Conservation (phyloP, 53 echinoderm and acorn worm species). For the Stichopus horrens region DNA sequence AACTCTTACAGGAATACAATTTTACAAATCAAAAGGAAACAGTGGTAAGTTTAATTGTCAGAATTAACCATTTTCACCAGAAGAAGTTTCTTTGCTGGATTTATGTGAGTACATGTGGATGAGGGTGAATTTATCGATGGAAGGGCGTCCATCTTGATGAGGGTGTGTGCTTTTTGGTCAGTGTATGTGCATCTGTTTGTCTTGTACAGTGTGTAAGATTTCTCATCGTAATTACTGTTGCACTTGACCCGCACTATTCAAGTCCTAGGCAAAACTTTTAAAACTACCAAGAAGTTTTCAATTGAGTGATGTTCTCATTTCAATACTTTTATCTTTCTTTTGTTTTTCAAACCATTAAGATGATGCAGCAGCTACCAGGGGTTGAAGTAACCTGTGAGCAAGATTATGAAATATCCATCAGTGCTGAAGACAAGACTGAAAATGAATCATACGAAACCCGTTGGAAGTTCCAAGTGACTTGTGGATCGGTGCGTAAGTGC, state of each 20-base stretch:
- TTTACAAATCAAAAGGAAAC: constrained; percentile 73
- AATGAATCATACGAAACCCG: neutral
- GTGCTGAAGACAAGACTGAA: neutral
- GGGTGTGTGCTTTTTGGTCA: too few relatives aligned
- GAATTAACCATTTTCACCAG: too few relatives aligned
- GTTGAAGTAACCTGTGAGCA: constrained; percentile 6
- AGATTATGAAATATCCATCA: constrained; percentile 3
- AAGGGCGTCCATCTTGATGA: neutral
- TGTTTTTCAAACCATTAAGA: neutral
- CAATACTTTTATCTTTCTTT: too few relatives aligned
- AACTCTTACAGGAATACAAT: constrained; percentile 80
- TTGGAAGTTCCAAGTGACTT: constrained; percentile 18
- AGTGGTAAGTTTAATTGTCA: constrained; percentile 63
- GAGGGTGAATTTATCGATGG: neutral
- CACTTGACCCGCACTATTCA: too few relatives aligned
- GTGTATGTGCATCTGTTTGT: too few relatives aligned
- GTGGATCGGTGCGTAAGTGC: constrained; percentile 1
- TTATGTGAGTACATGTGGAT: neutral
- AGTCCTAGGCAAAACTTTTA: too few relatives aligned
- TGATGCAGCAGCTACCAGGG: constrained; percentile 16
- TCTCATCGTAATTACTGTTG: too few relatives aligned
- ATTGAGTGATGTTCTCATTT: too few relatives aligned
- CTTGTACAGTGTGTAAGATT: too few relatives aligned
- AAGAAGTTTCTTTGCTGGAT: too few relatives aligned
- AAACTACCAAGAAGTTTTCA: too few relatives aligned